Evolutionary conservation across 2,888 invertebrate species (phyloP).

Genomic region (Venusia cambrica): DNA sequence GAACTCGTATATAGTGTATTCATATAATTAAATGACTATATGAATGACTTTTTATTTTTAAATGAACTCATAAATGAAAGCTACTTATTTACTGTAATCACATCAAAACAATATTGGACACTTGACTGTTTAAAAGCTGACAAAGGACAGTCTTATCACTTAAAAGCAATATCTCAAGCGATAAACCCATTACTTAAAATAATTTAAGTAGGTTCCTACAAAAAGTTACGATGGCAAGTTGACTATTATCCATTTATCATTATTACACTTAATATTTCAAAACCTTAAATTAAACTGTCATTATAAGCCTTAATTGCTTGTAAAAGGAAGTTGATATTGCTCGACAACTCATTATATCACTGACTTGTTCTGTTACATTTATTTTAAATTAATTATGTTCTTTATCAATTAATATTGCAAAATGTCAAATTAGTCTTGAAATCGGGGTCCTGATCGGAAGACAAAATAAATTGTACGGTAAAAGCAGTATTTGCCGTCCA

Average conservation of each 20-base stretch:
- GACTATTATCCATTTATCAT: slow-evolving; percentile 26
- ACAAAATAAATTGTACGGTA: slow-evolving; percentile 4
- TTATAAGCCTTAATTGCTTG: slow-evolving; percentile 28
- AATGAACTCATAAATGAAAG: too few relatives aligned
- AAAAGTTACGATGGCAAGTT: slow-evolving; percentile 17
- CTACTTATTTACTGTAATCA: too few relatives aligned
- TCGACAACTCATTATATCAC: slow-evolving; percentile 25
- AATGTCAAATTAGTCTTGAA: slow-evolving; percentile 2
- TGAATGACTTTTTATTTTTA: too few relatives aligned
- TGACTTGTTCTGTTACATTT: slow-evolving; percentile 15
- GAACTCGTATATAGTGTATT: too few relatives aligned
- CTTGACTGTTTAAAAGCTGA: too few relatives aligned
- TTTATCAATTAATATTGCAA: slow-evolving; percentile 5
- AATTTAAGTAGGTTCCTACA: too few relatives aligned
- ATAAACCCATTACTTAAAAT: too few relatives aligned
- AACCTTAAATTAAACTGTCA: slow-evolving; percentile 26
- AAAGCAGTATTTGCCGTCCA: slow-evolving; percentile 16
- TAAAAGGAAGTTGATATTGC: slow-evolving; percentile 30
- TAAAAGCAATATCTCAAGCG: too few relatives aligned
- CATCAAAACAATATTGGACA: too few relatives aligned
- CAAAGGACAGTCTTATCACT: too few relatives aligned
- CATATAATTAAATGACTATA: too few relatives aligned
- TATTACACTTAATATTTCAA: slow-evolving; percentile 26
- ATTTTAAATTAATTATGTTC: slow-evolving; percentile 13
- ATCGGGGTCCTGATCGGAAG: slow-evolving; percentile 1